Conservation (phyloP, 2,888 invertebrate genomes). For the Napeogenes inachia region DNA sequence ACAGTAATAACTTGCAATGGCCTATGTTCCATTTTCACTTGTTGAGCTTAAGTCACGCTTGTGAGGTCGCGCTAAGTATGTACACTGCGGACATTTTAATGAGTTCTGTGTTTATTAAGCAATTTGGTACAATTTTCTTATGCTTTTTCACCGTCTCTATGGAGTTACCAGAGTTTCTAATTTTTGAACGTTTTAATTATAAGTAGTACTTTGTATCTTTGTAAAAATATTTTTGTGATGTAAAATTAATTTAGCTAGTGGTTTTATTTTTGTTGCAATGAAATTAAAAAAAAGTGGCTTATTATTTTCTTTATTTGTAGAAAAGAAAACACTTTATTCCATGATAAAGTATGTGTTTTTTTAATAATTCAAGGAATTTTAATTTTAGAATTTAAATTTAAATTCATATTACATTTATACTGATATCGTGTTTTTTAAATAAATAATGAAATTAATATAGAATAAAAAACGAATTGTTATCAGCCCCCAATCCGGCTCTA, state of each 20-base stretch:
- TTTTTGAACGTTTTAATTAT: neutral
- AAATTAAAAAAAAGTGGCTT: no score
- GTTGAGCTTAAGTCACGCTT: slow-evolving; percentile 24
- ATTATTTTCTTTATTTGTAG: no score
- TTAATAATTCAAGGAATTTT: no score
- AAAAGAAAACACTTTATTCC: no score
- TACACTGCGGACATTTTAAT: slow-evolving; percentile 26
- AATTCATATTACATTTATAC: no score
- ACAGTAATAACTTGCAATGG: slow-evolving; percentile 26
- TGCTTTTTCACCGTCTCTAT: neutral
- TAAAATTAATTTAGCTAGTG: no score
- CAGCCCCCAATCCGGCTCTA: slow-evolving; percentile 66
- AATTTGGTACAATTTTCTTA: slow-evolving; percentile 5
- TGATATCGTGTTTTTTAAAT: neutral
- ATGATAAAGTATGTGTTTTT: no score
- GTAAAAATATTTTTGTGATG: no score
- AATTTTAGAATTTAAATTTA: no score
- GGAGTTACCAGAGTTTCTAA: neutral
- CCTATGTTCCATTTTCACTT: slow-evolving; percentile 23
- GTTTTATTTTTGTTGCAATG: no score
- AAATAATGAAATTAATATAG: neutral
- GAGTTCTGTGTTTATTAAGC: slow-evolving; percentile 22
- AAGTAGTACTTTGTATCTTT: no score
- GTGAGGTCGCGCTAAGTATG: slow-evolving; percentile 25
- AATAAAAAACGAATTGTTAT: slow-evolving; percentile 6